These are phyloP conservation scores for Gnathonemus longibarbis DNA, from an alignment of 2,113 vertebrate genomes.

Conservation along the genomic window DNA sequence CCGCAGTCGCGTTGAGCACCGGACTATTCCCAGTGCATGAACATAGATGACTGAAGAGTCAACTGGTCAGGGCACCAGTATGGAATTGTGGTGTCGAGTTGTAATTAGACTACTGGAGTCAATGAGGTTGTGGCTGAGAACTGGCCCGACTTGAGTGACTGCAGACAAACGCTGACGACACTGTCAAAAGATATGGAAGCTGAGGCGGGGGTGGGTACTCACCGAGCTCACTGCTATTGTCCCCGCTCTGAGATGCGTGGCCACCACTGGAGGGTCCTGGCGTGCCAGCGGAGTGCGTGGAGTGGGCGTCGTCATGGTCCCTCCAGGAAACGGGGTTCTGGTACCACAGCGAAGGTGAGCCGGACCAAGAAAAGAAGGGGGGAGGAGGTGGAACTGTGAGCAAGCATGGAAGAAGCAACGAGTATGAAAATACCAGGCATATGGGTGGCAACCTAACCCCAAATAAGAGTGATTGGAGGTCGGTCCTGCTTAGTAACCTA, in stretches of 20 bases:
- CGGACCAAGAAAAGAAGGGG: slow-evolving; percentile 47
- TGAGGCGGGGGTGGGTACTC: slow-evolving; percentile 53
- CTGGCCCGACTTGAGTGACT: neutral
- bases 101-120: neutral
- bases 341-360: slow-evolving; percentile 44
- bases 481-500: neutral
- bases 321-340: slow-evolving; percentile 99
- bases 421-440: neutral
- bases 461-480: neutral
- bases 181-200: neutral
- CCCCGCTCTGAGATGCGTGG: slow-evolving; percentile 96
- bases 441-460: too few species aligned
- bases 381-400: slow-evolving; percentile 51
- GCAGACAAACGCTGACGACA: neutral
- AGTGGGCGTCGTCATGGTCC: slow-evolving; percentile 98
- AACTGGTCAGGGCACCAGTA: neutral
- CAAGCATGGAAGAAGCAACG: slow-evolving; percentile 4
- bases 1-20: neutral
- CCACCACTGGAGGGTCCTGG: slow-evolving; percentile 98
- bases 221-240: slow-evolving; percentile 99
- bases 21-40: neutral
- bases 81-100: neutral
- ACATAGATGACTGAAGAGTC: neutral
- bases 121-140: neutral
- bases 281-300: slow-evolving; percentile 97